Evolutionary conservation across 2,113 vertebrate genomes (phyloP), one percentile per base, ranked within the genome.

Genomic region (Rhinopomastus cyanomelas): DNA sequence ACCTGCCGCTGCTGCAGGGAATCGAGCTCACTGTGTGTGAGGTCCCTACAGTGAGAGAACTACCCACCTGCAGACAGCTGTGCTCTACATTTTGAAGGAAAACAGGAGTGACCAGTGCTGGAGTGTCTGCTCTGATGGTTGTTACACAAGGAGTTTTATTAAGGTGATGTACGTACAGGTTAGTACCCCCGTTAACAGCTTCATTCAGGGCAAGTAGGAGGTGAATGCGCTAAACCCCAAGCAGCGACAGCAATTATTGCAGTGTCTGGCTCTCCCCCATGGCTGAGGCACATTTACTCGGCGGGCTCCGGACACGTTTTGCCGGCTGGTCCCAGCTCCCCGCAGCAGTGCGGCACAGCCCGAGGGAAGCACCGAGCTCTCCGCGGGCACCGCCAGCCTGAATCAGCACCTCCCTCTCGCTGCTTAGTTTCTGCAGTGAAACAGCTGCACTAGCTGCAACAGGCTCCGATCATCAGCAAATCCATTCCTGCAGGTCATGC

Each of bases 101-200:
- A 52, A 76, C 36, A 77, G 49, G 82, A 37, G 32, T 22, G 26
- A 88, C 42, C 48, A 62, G 62, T 61, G 61, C 27, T 78, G 51
- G 55, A 78, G 75, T 11, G 15, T 79, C 90, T 71, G 19, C 57
- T 27, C 25, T 93, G 90, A 62, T 21, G 75, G 57, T 27, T 62
- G 62, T 69, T 67, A 84, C 6, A 66, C 23, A 89, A 93, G 51
- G 2, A 20, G 23, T 86, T 95, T 95, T 95, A 95, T 94, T 94
- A 74, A 90, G 87, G 26, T 49, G 30, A 80, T 62, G 55, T 85
- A 13, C 2, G 69, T 90, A 94, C 93, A 93, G 26, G 75, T 72
- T 64, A 78, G 80, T 19, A 71, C 65, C 23, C 44, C 59, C 66
- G 25, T 59, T 21, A 85, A 89, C 74, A 86, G 65, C 32, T 87